Base-by-base conservation (phyloP, 2,888 invertebrate genomes). In the Cataglyphis rosenhaueri region DNA sequence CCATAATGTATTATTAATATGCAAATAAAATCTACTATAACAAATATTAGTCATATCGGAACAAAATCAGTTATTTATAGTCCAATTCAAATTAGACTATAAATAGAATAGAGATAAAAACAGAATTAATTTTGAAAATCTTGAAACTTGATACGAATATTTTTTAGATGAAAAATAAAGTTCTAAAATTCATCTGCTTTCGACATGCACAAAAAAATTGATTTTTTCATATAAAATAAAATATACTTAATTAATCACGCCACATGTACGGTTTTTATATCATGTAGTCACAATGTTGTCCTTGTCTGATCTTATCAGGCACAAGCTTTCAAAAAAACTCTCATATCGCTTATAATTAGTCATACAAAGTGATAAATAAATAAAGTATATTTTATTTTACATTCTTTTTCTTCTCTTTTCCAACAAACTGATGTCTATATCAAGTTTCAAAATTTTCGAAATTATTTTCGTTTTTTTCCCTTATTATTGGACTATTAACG, bases 21-120 rank as follows among this genome's bases (percentile, higher is more conserved):
- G 38, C 25, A 66, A 38, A 66, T 78, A 70, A 79, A 71, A 59
- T 4, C 38, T 52, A 75, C 15, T 55, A 32, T 21, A 55, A 9
- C 15, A 10, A 76, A 70, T 59, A 59, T 78, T 70, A 41, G 57
- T 78, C 57, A 68, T 18, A 78, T 68, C 21, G 41, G 57, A 78
- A 78, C 70, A 41, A 78, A 68, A 70, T 1, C 29, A 3, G n/a
- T 57, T 70, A 21, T 59, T 59, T 70, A 35, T 75, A 52, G 29
- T 70, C 18, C 21, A 38, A 18, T 48, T 70, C 32, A 70, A 44
- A 70, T 70, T 35, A 66, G 52, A 75, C 35, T 66, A 52, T 25
- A 48, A 48, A 74, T 9, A 18, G 38, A 15, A 64, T 32, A 3
- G 35, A 52, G 29, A 29, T 29, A 29, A 29, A 29, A 66, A 66